A percentile compares a stretch with the other conserved stretches of the same genome.
Conservation (phyloP, 1,140 invertebrate species). For the Vanessa tameamea region DNA sequence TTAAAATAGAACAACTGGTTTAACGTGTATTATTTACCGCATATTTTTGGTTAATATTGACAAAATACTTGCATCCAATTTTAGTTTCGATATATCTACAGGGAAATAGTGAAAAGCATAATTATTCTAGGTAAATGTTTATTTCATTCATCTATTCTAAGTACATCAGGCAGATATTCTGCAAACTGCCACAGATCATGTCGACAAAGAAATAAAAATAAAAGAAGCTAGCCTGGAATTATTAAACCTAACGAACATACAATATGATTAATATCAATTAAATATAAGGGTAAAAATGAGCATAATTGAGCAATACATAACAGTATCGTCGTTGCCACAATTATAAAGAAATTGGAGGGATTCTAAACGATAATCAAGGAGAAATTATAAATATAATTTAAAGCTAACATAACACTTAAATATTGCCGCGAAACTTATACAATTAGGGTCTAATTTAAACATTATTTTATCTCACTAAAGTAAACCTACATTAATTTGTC, state of each 20-base stretch:
- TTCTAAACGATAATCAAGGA: slow-evolving; percentile 43
- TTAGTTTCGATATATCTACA: no score
- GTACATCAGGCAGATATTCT: slow-evolving; percentile 53
- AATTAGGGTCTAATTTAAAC: slow-evolving; percentile 46
- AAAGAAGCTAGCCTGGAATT: slow-evolving; percentile 19
- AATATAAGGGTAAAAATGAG: slow-evolving; percentile 60
- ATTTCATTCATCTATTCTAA: slow-evolving; percentile 73
- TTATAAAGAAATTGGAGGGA: slow-evolving; percentile 60
- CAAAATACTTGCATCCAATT: no score
- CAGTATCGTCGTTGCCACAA: slow-evolving; percentile 71
- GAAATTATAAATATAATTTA: slow-evolving; percentile 63
- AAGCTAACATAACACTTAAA: slow-evolving; percentile 65
- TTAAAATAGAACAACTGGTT: no score
- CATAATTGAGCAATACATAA: slow-evolving; percentile 73
- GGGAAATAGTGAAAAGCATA: slow-evolving; percentile 40
- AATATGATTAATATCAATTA: slow-evolving; percentile 51
- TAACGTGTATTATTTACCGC: no score
- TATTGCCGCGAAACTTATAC: slow-evolving; percentile 53
- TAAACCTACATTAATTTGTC: slow-evolving; percentile 45
- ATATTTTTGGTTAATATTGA: neutral
- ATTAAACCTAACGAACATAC: slow-evolving; percentile 30
- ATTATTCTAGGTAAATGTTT: slow-evolving; percentile 73
- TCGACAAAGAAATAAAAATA: slow-evolving; percentile 29
- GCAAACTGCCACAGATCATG: slow-evolving; percentile 62
- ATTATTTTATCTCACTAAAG: slow-evolving; percentile 49